These are phyloP conservation scores for Crepidodera aurea DNA, from an alignment of 2,888 invertebrate genomes.

Conservation along the genomic window DNA sequence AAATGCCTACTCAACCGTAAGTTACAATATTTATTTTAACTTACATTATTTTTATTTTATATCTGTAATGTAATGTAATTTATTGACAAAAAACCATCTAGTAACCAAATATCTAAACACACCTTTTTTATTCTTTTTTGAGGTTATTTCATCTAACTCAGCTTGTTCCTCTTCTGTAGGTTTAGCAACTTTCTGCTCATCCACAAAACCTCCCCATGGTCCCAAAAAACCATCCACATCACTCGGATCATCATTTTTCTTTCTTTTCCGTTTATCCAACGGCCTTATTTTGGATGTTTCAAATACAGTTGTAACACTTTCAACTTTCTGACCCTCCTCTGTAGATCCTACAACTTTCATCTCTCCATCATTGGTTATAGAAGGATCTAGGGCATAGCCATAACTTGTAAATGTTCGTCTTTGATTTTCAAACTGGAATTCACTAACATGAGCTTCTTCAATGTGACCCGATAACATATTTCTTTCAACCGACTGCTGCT, in stretches of 20 bases:
- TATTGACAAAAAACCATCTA: too few relatives aligned
- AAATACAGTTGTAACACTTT: slow-evolving; percentile 80
- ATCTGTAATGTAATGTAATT: too few relatives aligned
- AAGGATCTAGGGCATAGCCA: slow-evolving; percentile 95
- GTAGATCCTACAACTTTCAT: slow-evolving; percentile 68
- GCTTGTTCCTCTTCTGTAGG: slow-evolving; percentile 94
- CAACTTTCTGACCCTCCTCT: slow-evolving; percentile 69
- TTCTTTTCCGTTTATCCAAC: slow-evolving; percentile 76
- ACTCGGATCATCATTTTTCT: slow-evolving; percentile 86
- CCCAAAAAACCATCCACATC: slow-evolving; percentile 96
- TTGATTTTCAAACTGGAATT: slow-evolving; percentile 97
- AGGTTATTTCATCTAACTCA: slow-evolving; percentile 91
- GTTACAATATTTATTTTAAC: too few relatives aligned
- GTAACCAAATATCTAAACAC: too few relatives aligned
- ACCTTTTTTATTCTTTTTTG: slow-evolving; percentile 89
- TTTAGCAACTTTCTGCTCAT: slow-evolving; percentile 87
- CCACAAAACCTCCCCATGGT: slow-evolving; percentile 95
- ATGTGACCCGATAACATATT: slow-evolving; percentile 95
- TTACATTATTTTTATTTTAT: too few relatives aligned
- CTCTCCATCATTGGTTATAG: slow-evolving; percentile 69
- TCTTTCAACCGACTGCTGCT: slow-evolving; percentile 85
- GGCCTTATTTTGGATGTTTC: slow-evolving; percentile 79
- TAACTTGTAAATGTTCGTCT: slow-evolving; percentile 93
- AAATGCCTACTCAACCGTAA: too few relatives aligned
- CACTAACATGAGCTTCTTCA: slow-evolving; percentile 93